These are phyloP conservation scores for Mylabris sibirica DNA, from an alignment of 2,888 invertebrate genomes.

Conservation along the genomic window DNA sequence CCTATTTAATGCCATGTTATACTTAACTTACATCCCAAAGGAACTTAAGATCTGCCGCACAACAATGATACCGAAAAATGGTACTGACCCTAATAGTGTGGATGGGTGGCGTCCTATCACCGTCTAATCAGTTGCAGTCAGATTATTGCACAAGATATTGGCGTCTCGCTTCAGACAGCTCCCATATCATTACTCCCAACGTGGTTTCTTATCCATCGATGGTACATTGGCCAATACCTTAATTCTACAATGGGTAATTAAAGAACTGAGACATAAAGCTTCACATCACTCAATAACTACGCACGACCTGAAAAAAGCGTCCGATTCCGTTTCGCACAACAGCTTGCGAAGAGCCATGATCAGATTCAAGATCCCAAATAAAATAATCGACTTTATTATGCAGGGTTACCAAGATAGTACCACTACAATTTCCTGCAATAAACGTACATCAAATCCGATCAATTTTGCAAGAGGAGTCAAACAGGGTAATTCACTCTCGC, in stretches of 20 bases:
- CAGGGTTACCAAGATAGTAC: no score
- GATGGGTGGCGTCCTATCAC: slow-evolving; percentile 38
- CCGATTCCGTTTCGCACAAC: slow-evolving; percentile 36
- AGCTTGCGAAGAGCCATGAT: slow-evolving; percentile 28
- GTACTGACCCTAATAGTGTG: slow-evolving; percentile 15
- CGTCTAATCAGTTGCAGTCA: slow-evolving; percentile 27
- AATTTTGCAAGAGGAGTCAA: no score
- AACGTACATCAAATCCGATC: no score
- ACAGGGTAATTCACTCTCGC: no score
- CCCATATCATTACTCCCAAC: slow-evolving; percentile 22
- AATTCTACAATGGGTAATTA: slow-evolving; percentile 21
- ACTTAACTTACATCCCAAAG: slow-evolving; percentile 20
- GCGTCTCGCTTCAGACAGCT: slow-evolving; percentile 27
- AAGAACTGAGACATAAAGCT: not conserved
- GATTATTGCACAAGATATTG: slow-evolving; percentile 29
- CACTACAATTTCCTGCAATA: no score
- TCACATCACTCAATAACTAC: slow-evolving; percentile 18
- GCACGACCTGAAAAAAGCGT: slow-evolving; percentile 37
- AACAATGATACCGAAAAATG: not conserved
- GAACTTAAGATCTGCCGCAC: slow-evolving; percentile 21
- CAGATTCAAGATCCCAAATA: slow-evolving; percentile 21
- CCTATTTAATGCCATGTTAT: slow-evolving; percentile 28
- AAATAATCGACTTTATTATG: not conserved
- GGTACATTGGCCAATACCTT: slow-evolving; percentile 34
- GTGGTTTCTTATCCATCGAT: slow-evolving; percentile 33